Conservation (phyloP, 2,797 vertebrate species). For the Channa striata region DNA sequence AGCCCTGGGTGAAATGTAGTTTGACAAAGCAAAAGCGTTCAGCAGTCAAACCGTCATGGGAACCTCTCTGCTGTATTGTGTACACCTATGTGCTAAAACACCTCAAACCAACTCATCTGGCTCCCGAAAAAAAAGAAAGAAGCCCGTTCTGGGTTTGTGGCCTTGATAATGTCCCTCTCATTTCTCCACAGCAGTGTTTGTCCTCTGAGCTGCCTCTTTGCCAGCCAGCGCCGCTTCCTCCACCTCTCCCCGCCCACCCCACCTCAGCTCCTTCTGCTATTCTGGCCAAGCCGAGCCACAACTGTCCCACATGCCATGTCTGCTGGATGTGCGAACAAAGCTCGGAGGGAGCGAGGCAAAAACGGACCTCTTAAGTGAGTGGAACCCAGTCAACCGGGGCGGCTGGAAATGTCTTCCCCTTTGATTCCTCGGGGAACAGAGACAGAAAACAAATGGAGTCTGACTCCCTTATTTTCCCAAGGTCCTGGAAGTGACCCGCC, state of each 20-base stretch:
- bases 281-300: slow-evolving; percentile 60
- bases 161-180: slow-evolving; percentile 53
- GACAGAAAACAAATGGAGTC: slow-evolving; percentile 78
- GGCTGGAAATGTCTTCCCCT: slow-evolving; percentile 71
- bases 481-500: slow-evolving; percentile 70
- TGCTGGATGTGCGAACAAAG: slow-evolving; percentile 74
- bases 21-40: background rate
- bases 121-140: slow-evolving; percentile 36
- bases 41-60: background rate
- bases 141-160: slow-evolving; percentile 38
- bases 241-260: slow-evolving; percentile 5
- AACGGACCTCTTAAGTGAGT: slow-evolving; percentile 76
- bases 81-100: slow-evolving; percentile 16
- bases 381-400: slow-evolving; percentile 71
- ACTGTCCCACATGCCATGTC: slow-evolving; percentile 71
- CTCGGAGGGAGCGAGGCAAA: slow-evolving; percentile 61
- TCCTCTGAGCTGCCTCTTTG: slow-evolving; percentile 53
- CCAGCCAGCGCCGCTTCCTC: slow-evolving; percentile 54
- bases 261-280: slow-evolving; percentile 44
- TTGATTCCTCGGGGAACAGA: slow-evolving; percentile 72
- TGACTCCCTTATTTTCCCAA: slow-evolving; percentile 77
- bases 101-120: slow-evolving; percentile 9
- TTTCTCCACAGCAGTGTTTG: slow-evolving; percentile 61
- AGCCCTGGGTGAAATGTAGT: background rate
- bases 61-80: background rate